Percentiles rank a stretch among this genome's conserved stretches.
phyloP scores from a whole-genome alignment of 2,113 vertebrate genomes.

The Microcebus lehilahytsara region DNA sequence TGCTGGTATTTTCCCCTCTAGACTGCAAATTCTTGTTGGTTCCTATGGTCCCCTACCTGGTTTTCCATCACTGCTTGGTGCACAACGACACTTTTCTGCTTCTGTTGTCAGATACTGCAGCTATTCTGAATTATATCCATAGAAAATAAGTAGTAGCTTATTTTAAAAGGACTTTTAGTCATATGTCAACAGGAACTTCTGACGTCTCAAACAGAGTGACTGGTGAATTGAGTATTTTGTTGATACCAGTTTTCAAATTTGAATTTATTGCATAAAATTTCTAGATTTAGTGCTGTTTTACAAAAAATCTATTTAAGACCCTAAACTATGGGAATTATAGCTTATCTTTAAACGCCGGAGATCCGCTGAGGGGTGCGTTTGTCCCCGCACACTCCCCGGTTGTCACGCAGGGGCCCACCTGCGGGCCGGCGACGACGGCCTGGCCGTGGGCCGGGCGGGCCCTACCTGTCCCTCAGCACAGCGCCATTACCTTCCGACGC shows the following conservation, averaged over 20 bases:
- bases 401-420: not conserved
- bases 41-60: not conserved
- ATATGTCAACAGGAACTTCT: not conserved
- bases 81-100: not conserved
- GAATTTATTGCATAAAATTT: not conserved
- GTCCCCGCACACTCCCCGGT: too few relatives aligned
- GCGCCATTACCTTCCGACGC: not conserved
- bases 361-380: not conserved
- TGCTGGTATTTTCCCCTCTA: not conserved
- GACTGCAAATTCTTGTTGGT: not conserved
- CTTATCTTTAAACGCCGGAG: not conserved
- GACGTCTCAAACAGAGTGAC: not conserved
- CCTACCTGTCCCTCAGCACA: not conserved
- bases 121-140: not conserved
- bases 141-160: not conserved
- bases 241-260: not conserved
- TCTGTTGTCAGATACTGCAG: not conserved
- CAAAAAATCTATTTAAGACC: not conserved
- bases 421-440: not conserved
- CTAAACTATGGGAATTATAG: not conserved
- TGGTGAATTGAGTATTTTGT: not conserved
- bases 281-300: not conserved
- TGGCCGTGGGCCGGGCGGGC: too few relatives aligned
- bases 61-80: not conserved
- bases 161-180: not conserved